Base-by-base conservation (phyloP, 2,888 invertebrate genomes). In the Agonopterix alstromeriana region DNA sequence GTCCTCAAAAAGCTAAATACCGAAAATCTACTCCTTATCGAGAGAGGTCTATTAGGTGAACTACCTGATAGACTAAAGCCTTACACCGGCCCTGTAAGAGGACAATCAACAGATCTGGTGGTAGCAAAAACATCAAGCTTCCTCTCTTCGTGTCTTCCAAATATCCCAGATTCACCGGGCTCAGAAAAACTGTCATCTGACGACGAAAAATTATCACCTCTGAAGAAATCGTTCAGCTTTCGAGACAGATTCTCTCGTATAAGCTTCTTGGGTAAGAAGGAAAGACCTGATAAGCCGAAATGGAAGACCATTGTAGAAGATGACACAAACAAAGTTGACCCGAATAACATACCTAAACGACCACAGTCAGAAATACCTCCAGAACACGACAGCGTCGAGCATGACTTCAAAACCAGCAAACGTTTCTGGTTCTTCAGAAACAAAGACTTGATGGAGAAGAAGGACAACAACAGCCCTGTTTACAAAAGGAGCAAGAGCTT, bases 401-500 rank as follows among this genome's bases (percentile, higher is more conserved):
- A 58, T 45, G 82, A 83, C 27, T 60, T 61, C 12, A 85, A 82
- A 60, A 68, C 63, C 14, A 77, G 73, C 42, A 87, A 85, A 57
- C 72, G 84, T 0, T 86, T 86, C 50, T 87, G 88, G 88, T 76
- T 85, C 50, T 86, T 84, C 46, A 65, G 79, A 51, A 77, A 80
- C 45, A 84, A 74, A 53, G 87, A 85, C 8, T 38, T 73, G 8
- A 64, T 70, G 11, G 79, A 79, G 48, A 73, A 67, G 7, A 72
- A 68, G 8, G 64, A 62, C 8, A 65, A 41, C 8, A 65, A 41
- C 8, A 44, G 65, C 11, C 79, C 83, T 1, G 63, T 73, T 10
- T 87, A 86, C 51, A 73, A 69, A 53, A 66, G 88, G 36, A 89
- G 88, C 54, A 88, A 88, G 50, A 89, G 88, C 58, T 89, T 87